These are phyloP conservation scores for Sceliomorpha sp. DNA, from an alignment of 2,888 invertebrate genomes.

Conservation along the genomic window DNA sequence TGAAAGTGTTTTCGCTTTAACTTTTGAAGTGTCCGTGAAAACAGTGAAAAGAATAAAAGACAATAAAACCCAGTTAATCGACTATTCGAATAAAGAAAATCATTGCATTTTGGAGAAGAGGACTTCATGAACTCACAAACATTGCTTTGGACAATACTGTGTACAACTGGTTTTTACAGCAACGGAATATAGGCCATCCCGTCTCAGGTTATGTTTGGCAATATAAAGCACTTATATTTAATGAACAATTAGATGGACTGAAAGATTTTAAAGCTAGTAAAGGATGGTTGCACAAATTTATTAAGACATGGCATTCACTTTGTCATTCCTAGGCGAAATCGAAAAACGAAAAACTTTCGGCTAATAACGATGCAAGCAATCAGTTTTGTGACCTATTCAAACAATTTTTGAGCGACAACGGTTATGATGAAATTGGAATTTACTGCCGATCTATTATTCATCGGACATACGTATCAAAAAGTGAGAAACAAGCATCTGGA, in stretches of 20 bases:
- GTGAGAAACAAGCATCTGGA: slow-evolving; percentile 55
- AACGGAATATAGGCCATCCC: background rate
- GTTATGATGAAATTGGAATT: slow-evolving; percentile 53
- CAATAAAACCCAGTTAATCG: too few relatives aligned
- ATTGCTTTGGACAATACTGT: background rate
- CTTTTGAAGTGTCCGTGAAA: too few relatives aligned
- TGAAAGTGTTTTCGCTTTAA: too few relatives aligned
- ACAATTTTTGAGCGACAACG: slow-evolving; percentile 13
- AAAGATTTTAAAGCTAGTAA: slow-evolving; percentile 14
- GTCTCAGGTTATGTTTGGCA: slow-evolving; percentile 4
- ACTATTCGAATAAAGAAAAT: too few relatives aligned
- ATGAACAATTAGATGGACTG: background rate
- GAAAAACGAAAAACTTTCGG: slow-evolving; percentile 13
- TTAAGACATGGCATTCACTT: slow-evolving; percentile 18
- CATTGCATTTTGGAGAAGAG: too few relatives aligned
- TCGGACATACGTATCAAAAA: slow-evolving; percentile 35
- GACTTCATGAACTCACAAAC: too few relatives aligned
- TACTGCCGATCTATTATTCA: slow-evolving; percentile 53
- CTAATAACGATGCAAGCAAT: slow-evolving; percentile 1
- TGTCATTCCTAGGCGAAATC: slow-evolving; percentile 19
- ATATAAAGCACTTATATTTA: slow-evolving; percentile 7
- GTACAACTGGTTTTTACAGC: slow-evolving; percentile 20
- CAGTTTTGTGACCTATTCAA: slow-evolving; percentile 1
- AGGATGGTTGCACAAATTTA: slow-evolving; percentile 19
- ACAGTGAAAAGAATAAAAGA: too few relatives aligned